A percentile compares a stretch with the other conserved stretches of the same genome.
phyloP scores from a whole-genome alignment of 2,797 vertebrate species.

The Huso huso region DNA sequence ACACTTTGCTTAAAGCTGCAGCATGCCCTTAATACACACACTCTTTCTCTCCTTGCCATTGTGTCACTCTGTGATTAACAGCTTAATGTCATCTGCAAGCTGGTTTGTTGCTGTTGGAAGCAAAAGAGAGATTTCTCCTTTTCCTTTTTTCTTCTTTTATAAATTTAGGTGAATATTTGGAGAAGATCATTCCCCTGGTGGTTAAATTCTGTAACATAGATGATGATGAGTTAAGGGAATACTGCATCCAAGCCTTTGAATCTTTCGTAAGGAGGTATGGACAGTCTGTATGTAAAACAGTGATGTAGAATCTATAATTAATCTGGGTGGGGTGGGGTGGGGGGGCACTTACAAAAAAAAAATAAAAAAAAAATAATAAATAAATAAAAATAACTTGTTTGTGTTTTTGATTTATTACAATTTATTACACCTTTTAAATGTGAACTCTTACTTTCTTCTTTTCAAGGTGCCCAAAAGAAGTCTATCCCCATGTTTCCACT shows the following conservation, averaged over 20 bases:
- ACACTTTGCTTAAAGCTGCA: not conserved
- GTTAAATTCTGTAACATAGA: constrained; percentile 98
- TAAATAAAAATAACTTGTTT: no score
- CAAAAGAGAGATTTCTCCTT: not conserved
- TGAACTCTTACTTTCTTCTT: not conserved
- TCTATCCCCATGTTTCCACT: constrained; percentile 93
- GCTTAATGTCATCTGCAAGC: constrained; percentile 11
- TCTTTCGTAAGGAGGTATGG: constrained; percentile 91
- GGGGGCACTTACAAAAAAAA: no score
- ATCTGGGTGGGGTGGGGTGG: no score
- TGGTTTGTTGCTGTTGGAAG: not conserved
- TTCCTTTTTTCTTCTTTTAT: constrained; percentile 13
- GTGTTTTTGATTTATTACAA: no score
- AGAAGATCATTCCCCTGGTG: constrained; percentile 93
- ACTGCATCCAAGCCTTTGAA: constrained; percentile 98
- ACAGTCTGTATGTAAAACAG: not conserved
- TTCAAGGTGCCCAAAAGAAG: constrained; percentile 88
- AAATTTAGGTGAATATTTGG: constrained; percentile 79
- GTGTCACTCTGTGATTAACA: constrained; percentile 10
- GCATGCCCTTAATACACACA: constrained; percentile 10
- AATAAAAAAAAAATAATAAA: no score
- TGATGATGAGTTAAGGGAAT: constrained; percentile 92
- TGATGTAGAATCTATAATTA: not conserved
- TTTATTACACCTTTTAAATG: no score
- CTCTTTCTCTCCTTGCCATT: not conserved